A percentile compares a stretch with the other conserved stretches of the same genome.
Conservation (phyloP, 2,113 vertebrate species). For the Psephotus haematonotus region DNA sequence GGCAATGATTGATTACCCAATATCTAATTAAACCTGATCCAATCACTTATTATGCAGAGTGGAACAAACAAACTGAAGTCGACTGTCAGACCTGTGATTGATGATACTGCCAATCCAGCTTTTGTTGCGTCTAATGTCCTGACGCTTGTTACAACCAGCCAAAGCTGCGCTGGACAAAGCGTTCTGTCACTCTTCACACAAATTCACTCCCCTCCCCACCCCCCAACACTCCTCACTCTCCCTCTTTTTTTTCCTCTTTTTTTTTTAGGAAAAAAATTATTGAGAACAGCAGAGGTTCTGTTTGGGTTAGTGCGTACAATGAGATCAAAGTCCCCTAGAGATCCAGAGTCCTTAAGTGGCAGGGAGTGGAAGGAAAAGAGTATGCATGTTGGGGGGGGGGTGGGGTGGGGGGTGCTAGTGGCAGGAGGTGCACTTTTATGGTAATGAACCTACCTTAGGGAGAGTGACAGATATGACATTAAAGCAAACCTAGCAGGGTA, state of each 20-base stretch:
- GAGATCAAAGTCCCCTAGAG: constrained; percentile 67
- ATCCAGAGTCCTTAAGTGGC: constrained; percentile 50
- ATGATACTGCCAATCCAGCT: constrained; percentile 94
- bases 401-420: constrained; percentile 13
- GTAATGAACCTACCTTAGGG: constrained; percentile 68
- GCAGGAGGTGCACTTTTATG: constrained; percentile 50
- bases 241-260: not conserved
- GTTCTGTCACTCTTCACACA: constrained; percentile 88
- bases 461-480: constrained; percentile 78
- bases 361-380: constrained; percentile 30
- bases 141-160: constrained; percentile 97
- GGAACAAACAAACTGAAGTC: constrained; percentile 99
- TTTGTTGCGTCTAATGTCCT: constrained; percentile 95
- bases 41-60: constrained; percentile 99
- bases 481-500: constrained; percentile 64
- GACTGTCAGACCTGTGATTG: constrained; percentile 95
- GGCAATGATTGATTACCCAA: constrained; percentile 99
- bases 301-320: constrained; percentile 77
- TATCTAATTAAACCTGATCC: constrained; percentile 99
- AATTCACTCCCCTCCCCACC: constrained; percentile 65
- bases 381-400: not conserved
- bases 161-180: constrained; percentile 90
- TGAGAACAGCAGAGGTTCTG: constrained; percentile 77
- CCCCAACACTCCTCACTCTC: not conserved
- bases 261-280: constrained; percentile 51